Conservation (phyloP, 1,140 invertebrate species). For the Brachionus asplanchnoidis region DNA sequence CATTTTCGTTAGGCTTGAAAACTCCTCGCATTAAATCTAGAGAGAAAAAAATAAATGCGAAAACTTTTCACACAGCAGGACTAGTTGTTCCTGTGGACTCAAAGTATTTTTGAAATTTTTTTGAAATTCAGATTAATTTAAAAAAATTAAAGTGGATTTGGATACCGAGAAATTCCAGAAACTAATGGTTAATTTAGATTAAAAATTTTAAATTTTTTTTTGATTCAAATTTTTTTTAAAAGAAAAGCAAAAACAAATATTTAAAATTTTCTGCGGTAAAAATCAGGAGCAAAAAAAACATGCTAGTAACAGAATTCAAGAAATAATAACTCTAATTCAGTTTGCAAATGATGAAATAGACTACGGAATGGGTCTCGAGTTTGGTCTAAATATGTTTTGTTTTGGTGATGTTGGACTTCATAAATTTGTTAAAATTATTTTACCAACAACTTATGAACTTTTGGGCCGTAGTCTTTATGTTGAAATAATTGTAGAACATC, state of each 20-base stretch:
- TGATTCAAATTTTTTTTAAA: not conserved
- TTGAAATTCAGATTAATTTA: not conserved
- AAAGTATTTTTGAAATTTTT: slow-evolving; percentile 63
- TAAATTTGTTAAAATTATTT: slow-evolving; percentile 62
- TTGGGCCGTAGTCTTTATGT: slow-evolving; percentile 68
- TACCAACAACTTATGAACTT: slow-evolving; percentile 72
- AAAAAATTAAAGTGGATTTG: slow-evolving; percentile 58
- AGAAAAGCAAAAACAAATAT: slow-evolving; percentile 27
- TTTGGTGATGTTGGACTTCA: slow-evolving; percentile 69
- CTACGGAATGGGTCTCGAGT: slow-evolving; percentile 81
- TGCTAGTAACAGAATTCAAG: slow-evolving; percentile 46
- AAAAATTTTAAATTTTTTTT: not conserved
- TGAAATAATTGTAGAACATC: slow-evolving; percentile 68
- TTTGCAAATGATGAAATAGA: slow-evolving; percentile 89
- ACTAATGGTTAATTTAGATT: slow-evolving; percentile 64
- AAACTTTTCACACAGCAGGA: slow-evolving; percentile 76
- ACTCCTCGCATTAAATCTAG: slow-evolving; percentile 63
- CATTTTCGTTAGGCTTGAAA: slow-evolving; percentile 62
- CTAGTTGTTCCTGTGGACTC: slow-evolving; percentile 78
- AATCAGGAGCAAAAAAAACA: not conserved
- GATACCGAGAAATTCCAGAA: slow-evolving; percentile 71
- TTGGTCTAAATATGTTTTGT: slow-evolving; percentile 76
- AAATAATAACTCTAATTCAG: slow-evolving; percentile 71
- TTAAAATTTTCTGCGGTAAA: not conserved
- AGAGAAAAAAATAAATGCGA: slow-evolving; percentile 64